phyloP scores from a whole-genome alignment of 2,888 invertebrate species.

The Scaptomyza caliginosa region DNA sequence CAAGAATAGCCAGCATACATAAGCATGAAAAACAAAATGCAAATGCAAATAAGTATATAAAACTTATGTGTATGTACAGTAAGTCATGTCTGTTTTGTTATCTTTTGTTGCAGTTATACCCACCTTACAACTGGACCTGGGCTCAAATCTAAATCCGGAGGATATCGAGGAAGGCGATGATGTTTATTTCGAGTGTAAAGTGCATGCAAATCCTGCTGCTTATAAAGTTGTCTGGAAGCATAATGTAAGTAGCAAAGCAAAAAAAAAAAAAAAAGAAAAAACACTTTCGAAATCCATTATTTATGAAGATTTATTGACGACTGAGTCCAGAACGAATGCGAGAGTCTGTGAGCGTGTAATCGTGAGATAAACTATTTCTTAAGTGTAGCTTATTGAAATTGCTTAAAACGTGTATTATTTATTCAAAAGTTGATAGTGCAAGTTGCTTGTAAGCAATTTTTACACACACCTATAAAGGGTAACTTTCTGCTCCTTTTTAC shows the following conservation, averaged over 20 bases:
- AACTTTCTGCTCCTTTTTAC: background rate
- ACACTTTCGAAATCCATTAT: conserved; percentile 22
- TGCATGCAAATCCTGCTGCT: conserved; percentile 90
- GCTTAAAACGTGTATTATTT: background rate
- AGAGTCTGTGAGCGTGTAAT: background rate
- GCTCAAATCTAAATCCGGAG: conserved; percentile 90
- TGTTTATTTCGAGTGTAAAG: conserved; percentile 92
- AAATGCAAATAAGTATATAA: conserved; percentile 5
- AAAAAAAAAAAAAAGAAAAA: too few species aligned
- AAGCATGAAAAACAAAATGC: conserved; percentile 35
- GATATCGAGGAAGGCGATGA: conserved; percentile 93
- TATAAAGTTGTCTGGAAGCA: conserved; percentile 93
- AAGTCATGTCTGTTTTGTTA: conserved; percentile 28
- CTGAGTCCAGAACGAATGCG: background rate
- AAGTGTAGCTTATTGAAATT: background rate
- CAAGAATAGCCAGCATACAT: conserved; percentile 14
- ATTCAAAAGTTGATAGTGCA: background rate
- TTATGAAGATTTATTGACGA: conserved; percentile 41
- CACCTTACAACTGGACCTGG: conserved; percentile 88
- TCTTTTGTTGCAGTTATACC: conserved; percentile 86
- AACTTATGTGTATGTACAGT: background rate
- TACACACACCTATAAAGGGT: background rate
- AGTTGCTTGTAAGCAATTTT: background rate
- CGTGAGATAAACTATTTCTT: conserved; percentile 1
- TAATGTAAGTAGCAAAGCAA: conserved; percentile 87